Evolutionary conservation across 2,113 vertebrate species (phyloP).

Genomic region (Semicossyphus pulcher): DNA sequence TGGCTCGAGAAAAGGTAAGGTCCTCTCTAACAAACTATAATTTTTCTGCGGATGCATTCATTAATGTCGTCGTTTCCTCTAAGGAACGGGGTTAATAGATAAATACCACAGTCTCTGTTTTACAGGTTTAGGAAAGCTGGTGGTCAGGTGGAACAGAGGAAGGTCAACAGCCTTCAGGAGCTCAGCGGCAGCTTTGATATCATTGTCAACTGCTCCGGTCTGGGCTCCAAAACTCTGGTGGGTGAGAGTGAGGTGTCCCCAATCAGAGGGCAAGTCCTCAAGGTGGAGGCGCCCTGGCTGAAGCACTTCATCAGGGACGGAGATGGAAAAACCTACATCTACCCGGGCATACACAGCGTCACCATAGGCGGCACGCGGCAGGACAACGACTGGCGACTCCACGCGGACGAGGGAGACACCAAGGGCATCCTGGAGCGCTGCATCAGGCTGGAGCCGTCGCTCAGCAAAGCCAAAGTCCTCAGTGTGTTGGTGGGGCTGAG

Average conservation of each 20-base stretch:
- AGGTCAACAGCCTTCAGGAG: slow-evolving; percentile 85
- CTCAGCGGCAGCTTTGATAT: slow-evolving; percentile 84
- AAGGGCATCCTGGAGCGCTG: slow-evolving; percentile 87
- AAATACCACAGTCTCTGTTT: no score
- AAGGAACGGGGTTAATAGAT: no score
- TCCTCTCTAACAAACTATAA: neutral
- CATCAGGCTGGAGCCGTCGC: slow-evolving; percentile 87
- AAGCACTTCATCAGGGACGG: slow-evolving; percentile 90
- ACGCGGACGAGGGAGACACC: slow-evolving; percentile 77
- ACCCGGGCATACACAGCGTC: slow-evolving; percentile 84
- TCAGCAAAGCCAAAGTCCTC: slow-evolving; percentile 76
- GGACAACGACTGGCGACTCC: slow-evolving; percentile 83
- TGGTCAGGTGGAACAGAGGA: slow-evolving; percentile 77
- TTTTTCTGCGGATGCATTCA: no score
- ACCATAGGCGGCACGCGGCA: slow-evolving; percentile 91
- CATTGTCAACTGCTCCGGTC: slow-evolving; percentile 91
- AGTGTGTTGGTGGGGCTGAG: slow-evolving; percentile 88
- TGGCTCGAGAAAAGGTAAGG: slow-evolving; percentile 92
- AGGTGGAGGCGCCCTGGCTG: slow-evolving; percentile 91
- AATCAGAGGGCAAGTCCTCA: slow-evolving; percentile 89
- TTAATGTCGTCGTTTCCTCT: no score
- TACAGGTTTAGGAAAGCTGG: slow-evolving; percentile 86
- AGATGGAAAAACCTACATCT: slow-evolving; percentile 89
- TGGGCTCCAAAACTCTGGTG: slow-evolving; percentile 85
- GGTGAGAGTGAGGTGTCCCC: slow-evolving; percentile 84